These are phyloP conservation scores for Clanis bilineata DNA, from an alignment of 2,888 invertebrate genomes.

Conservation along the genomic window DNA sequence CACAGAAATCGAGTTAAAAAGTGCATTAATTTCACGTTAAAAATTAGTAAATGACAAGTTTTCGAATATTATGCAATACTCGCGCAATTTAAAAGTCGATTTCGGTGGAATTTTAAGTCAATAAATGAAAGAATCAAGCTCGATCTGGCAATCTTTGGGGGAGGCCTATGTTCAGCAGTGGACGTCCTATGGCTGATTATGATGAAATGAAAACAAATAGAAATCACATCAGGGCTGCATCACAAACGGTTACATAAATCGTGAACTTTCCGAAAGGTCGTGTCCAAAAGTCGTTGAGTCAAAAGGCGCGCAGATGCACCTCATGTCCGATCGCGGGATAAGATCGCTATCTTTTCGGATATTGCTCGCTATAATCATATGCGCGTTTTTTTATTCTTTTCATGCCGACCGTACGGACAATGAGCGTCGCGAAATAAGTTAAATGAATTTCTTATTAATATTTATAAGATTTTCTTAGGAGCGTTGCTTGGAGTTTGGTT, in stretches of 20 bases:
- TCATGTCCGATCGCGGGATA: constrained; percentile 74
- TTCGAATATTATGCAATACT: too few species aligned
- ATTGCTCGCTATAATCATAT: constrained; percentile 81
- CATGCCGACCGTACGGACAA: constrained; percentile 50
- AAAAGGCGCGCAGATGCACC: constrained; percentile 61
- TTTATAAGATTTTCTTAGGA: constrained; percentile 18
- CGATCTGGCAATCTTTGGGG: too few species aligned
- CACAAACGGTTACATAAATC: not conserved
- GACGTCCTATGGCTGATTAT: too few species aligned
- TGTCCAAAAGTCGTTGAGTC: constrained; percentile 51
- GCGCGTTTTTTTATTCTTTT: constrained; percentile 54
- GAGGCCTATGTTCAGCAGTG: too few species aligned
- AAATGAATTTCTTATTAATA: constrained; percentile 20
- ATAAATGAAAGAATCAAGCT: too few species aligned
- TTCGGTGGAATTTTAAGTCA: too few species aligned
- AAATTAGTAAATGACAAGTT: too few species aligned
- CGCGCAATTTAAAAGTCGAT: too few species aligned
- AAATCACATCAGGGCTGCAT: not conserved
- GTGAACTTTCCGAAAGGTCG: constrained; percentile 26
- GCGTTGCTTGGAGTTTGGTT: not conserved
- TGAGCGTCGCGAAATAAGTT: constrained; percentile 43
- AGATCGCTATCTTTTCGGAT: constrained; percentile 80
- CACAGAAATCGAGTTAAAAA: too few species aligned
- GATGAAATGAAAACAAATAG: too few species aligned
- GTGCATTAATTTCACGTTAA: too few species aligned